Conservation (phyloP, 2,888 invertebrate species). For the Melanostoma scalare region DNA sequence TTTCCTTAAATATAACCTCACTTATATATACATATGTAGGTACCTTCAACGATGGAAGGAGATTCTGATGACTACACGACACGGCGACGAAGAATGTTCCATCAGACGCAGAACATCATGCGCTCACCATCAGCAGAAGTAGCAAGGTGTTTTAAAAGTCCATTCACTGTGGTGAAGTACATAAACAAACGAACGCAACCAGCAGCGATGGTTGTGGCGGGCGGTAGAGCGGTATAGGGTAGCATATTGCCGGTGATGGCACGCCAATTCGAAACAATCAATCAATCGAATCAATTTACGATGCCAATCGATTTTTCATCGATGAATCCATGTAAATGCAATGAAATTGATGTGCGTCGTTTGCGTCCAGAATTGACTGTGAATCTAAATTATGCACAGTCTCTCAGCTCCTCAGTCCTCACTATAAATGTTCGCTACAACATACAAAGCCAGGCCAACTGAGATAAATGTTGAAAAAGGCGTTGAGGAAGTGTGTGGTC, state of each 20-base stretch:
- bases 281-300: slow-evolving; percentile 73
- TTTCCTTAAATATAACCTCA: slow-evolving; percentile 51
- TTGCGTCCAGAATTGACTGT: slow-evolving; percentile 28
- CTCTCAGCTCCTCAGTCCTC: background rate
- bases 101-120: slow-evolving; percentile 51
- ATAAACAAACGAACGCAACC: slow-evolving; percentile 63
- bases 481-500: slow-evolving; percentile 57
- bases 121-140: slow-evolving; percentile 16
- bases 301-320: slow-evolving; percentile 73
- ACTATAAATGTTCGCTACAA: background rate
- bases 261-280: slow-evolving; percentile 71
- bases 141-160: slow-evolving; percentile 62
- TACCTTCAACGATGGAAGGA: slow-evolving; percentile 5
- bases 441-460: slow-evolving; percentile 13
- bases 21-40: no score
- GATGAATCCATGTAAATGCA: slow-evolving; percentile 70
- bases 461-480: slow-evolving; percentile 50
- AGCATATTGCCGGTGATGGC: slow-evolving; percentile 62
- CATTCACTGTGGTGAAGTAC: slow-evolving; percentile 44
- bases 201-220: background rate
- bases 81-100: slow-evolving; percentile 27
- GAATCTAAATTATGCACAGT: slow-evolving; percentile 41
- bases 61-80: slow-evolving; percentile 17
- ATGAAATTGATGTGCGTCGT: slow-evolving; percentile 64
- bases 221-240: background rate